Conservation (phyloP, 2,113 vertebrate species). For the Thomomys bottae region DNA sequence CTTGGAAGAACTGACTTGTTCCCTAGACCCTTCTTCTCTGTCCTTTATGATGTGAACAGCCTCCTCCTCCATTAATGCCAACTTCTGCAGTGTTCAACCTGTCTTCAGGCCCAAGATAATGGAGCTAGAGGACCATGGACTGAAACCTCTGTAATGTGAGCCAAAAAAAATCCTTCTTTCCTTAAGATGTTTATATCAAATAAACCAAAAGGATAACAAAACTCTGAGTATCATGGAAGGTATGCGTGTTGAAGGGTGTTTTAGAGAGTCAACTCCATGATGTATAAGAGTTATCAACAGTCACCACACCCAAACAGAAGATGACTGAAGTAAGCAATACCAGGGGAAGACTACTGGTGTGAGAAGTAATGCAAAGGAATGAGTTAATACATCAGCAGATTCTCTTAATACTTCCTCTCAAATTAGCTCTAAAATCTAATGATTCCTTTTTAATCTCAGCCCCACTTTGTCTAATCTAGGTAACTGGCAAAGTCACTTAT, state of each 20-base stretch:
- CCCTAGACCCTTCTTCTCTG: not conserved
- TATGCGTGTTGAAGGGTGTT: not conserved
- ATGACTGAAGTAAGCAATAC: fast-evolving
- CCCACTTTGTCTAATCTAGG: not conserved
- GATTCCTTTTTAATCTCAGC: not conserved
- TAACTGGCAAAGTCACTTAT: not conserved
- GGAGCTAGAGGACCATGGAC: not conserved
- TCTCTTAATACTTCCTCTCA: not conserved
- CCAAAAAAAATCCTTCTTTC: not conserved
- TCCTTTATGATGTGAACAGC: not conserved
- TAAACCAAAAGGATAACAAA: not conserved
- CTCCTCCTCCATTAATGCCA: not conserved
- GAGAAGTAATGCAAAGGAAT: not conserved
- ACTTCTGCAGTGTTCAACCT: not conserved
- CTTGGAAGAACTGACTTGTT: not conserved
- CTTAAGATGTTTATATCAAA: not conserved
- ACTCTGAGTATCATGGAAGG: not conserved
- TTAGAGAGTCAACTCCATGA: not conserved
- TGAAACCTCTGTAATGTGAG: not conserved
- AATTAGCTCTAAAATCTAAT: not conserved
- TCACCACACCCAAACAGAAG: not conserved
- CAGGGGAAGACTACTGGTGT: not conserved
- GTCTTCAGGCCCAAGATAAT: not conserved
- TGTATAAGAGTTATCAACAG: not conserved
- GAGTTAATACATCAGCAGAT: not conserved